Evolutionary conservation across 35 echinoderm and acorn worm species (phyloP).

Genomic region (Apostichopus japonicus): DNA sequence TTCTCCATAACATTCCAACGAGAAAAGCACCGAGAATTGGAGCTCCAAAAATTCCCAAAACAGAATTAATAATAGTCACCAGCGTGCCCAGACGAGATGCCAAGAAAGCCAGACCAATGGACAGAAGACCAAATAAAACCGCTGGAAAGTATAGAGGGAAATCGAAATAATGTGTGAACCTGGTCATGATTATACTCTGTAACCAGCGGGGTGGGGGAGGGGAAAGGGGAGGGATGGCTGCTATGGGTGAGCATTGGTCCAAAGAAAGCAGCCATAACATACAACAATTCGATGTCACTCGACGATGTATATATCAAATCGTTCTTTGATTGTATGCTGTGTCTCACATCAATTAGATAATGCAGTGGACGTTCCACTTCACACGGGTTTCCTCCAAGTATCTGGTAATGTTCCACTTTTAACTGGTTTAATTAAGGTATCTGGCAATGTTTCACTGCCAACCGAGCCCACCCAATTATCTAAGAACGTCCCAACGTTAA

Average conservation of each 20-base stretch:
- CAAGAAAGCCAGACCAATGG: constrained; percentile 37
- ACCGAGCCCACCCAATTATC: too few species aligned
- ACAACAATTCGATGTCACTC: too few species aligned
- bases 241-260: not conserved
- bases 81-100: constrained; percentile 33
- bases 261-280: not conserved
- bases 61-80: constrained; percentile 34
- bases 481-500: too few species aligned
- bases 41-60: constrained; percentile 52
- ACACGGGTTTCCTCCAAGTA: too few species aligned
- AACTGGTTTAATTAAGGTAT: too few species aligned
- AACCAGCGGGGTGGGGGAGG: not conserved
- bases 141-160: not conserved
- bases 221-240: not conserved
- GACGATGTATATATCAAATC: too few species aligned
- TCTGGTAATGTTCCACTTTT: too few species aligned
- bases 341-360: too few species aligned
- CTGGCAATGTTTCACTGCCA: too few species aligned
- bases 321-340: too few species aligned
- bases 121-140: constrained; percentile 31
- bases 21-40: constrained; percentile 46
- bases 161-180: not conserved
- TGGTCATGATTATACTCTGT: not conserved
- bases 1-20: constrained; percentile 64
- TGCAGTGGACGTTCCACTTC: too few species aligned